Percentiles rank a stretch among this genome's conserved stretches.
Evolutionary conservation across 2,113 vertebrate genomes (phyloP).

Genomic region (Herpetotheres cachinnans): DNA sequence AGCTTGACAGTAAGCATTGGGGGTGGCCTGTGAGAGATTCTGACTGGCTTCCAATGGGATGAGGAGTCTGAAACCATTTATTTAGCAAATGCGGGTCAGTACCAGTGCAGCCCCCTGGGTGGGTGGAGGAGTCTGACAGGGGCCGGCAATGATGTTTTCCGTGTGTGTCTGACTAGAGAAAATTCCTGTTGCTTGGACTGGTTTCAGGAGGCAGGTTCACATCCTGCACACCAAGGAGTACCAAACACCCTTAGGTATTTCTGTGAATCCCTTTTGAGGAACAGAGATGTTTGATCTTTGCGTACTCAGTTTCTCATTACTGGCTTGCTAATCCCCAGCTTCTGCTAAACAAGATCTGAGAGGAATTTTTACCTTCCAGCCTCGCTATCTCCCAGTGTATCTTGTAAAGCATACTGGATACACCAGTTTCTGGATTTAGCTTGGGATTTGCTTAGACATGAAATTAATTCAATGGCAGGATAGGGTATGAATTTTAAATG

Average conservation of each 20-base stretch:
- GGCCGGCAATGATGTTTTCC: neutral
- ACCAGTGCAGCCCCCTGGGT: fast-evolving
- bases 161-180: neutral
- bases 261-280: neutral
- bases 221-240: neutral
- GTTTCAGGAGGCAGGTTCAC: neutral
- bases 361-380: constrained; percentile 6
- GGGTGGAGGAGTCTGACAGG: neutral
- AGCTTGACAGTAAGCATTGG: neutral
- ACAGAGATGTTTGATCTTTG: neutral
- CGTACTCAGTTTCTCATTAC: neutral
- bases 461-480: neutral
- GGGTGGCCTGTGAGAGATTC: neutral
- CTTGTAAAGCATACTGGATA: neutral
- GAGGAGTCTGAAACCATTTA: neutral
- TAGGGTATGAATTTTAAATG: neutral
- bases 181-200: neutral
- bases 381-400: neutral
- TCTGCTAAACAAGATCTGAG: neutral
- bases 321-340: neutral
- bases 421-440: neutral
- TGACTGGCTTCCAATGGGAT: neutral
- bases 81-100: neutral
- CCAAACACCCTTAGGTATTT: neutral
- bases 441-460: neutral